These are phyloP conservation scores for Archips xylosteana DNA, from an alignment of 2,888 invertebrate genomes.

Conservation along the genomic window DNA sequence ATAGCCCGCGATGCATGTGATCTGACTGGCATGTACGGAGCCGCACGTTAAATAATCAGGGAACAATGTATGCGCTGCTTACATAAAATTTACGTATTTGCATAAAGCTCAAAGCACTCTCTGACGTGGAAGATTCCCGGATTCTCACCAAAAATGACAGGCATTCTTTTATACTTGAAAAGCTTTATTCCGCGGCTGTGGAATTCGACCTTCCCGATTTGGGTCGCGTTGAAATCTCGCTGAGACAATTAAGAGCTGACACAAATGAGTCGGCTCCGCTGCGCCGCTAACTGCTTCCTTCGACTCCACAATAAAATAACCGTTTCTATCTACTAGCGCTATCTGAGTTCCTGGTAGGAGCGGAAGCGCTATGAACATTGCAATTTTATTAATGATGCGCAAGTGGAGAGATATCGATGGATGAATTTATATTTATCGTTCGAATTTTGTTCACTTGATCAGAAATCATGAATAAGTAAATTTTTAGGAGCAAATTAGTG, in stretches of 20 bases:
- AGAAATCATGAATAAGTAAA: background rate
- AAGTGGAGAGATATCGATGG: background rate
- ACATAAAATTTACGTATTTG: conserved; percentile 37
- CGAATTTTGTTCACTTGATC: background rate
- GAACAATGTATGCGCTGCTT: conserved; percentile 33
- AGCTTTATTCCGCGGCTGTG: conserved; percentile 56
- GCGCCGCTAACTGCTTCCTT: conserved; percentile 48
- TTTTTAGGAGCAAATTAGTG: background rate
- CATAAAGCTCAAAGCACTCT: conserved; percentile 27
- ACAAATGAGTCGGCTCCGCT: conserved; percentile 56
- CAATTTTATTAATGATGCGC: conserved; percentile 25
- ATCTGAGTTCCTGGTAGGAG: conserved; percentile 29
- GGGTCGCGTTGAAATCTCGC: conserved; percentile 67
- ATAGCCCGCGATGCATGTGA: background rate
- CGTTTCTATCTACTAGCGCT: conserved; percentile 50
- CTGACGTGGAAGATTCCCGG: conserved; percentile 31
- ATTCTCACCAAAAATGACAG: conserved; percentile 36
- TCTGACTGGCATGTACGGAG: background rate
- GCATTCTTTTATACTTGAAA: conserved; percentile 41
- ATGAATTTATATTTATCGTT: background rate
- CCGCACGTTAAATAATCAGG: conserved; percentile 26
- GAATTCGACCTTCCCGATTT: conserved; percentile 60
- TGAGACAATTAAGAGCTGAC: conserved; percentile 66
- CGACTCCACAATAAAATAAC: conserved; percentile 55
- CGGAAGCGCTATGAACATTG: conserved; percentile 22